A percentile compares a stretch with the other conserved stretches of the same genome.
Conservation (phyloP, 2,113 vertebrate species). For the Macquaria australasica region DNA sequence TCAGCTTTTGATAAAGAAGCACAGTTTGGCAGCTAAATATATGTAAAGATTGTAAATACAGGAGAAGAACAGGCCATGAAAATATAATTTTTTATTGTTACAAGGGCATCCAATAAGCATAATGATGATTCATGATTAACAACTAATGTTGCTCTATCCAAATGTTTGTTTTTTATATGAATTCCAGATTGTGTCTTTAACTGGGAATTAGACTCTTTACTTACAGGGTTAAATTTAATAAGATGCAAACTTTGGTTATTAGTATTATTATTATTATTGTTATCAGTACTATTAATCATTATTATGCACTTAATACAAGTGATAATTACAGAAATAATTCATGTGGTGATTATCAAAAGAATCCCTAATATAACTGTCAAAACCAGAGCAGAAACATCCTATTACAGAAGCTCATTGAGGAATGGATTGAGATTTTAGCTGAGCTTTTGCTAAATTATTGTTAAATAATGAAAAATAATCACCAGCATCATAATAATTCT, state of each 20-base stretch:
- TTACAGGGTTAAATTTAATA: not conserved
- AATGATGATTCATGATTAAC: not conserved
- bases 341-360: not conserved
- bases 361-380: not conserved
- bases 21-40: slow-evolving; percentile 20
- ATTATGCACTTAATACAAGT: not conserved
- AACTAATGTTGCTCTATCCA: not conserved
- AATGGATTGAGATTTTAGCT: not conserved
- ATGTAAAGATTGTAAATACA: slow-evolving; percentile 24
- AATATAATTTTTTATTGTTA: not conserved
- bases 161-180: not conserved
- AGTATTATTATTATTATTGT: not conserved
- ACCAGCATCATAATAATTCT: not conserved
- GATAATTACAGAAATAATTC: not conserved
- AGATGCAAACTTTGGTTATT: not conserved
- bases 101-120: not conserved
- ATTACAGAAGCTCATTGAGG: not conserved
- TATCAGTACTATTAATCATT: not conserved
- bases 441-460: not conserved
- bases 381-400: not conserved
- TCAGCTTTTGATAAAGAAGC: slow-evolving; percentile 18
- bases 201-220: not conserved
- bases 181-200: not conserved
- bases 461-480: slow-evolving; percentile 9
- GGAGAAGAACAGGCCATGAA: not conserved